Evolutionary conservation across 2,888 invertebrate genomes (phyloP).

Genomic region (Epirrita christyi): DNA sequence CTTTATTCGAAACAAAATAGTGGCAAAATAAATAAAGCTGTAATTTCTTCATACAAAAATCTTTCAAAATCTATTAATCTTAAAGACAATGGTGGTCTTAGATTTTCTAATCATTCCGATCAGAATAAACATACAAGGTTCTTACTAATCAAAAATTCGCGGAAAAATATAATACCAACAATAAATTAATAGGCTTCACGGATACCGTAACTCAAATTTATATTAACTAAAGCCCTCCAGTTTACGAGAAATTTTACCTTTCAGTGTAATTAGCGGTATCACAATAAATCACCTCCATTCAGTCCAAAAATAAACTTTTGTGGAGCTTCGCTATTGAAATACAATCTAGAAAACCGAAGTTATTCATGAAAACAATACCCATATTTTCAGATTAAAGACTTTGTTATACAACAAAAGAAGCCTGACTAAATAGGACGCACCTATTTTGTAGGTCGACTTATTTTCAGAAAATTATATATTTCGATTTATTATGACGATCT

Average conservation of each 20-base stretch:
- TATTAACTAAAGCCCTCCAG: background rate
- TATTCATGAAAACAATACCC: slow-evolving; percentile 10
- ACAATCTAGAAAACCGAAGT: slow-evolving; percentile 6
- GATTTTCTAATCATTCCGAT: too few species aligned
- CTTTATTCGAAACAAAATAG: too few species aligned
- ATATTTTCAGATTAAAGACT: slow-evolving; percentile 10
- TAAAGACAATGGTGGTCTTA: too few species aligned
- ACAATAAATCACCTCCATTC: slow-evolving; percentile 13
- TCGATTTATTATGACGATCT: too few species aligned
- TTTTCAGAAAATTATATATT: too few species aligned
- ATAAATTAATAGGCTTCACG: background rate
- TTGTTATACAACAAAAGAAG: slow-evolving; percentile 5
- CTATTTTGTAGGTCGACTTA: too few species aligned
- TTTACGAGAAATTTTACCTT: slow-evolving; percentile 8
- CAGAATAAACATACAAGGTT: too few species aligned
- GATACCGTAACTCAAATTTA: background rate
- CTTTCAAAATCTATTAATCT: too few species aligned
- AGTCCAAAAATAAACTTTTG: slow-evolving; percentile 9
- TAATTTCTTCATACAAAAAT: too few species aligned
- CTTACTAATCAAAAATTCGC: too few species aligned
- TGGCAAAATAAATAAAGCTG: too few species aligned
- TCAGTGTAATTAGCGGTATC: slow-evolving; percentile 7
- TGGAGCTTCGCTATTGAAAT: slow-evolving; percentile 10
- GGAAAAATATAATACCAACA: background rate
- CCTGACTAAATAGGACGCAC: background rate